Evolutionary conservation across 2,113 vertebrate species (phyloP), one percentile per base, ranked within the genome.

Genomic region (Serinus canaria): DNA sequence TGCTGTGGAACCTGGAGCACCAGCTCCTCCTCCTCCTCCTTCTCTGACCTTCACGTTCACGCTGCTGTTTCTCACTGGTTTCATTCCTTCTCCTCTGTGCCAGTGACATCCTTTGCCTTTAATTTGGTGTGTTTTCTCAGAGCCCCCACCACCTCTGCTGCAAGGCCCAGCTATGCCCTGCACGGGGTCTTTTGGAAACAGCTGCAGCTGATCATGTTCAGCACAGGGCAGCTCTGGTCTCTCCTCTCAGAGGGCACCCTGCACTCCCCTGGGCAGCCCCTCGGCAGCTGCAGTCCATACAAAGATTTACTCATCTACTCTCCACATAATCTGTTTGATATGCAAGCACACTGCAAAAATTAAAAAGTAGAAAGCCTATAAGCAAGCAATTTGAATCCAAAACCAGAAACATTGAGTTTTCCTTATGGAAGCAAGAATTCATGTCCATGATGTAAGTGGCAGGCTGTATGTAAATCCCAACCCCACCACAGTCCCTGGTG

Each of bases 101-200:
- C 3, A 2, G 15, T 47, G 41, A 12, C 46, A 50, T 11, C 39
- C 7, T 64, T 64, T 41, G 28, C n/a, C 33, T 37, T 85, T 46
- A 43, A 15, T 50, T 20, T 22, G 21, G 8, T 27, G 8, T 5
- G 5, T 43, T 74, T 88, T 77, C 11, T 44, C 15, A 13, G 52
- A 82, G 16, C 37, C 10, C 8, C 5, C 23, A 55, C 22, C 16
- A 25, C 14, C 5, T 13, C 16, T 13, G 6, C 44, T 37, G 41
- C 9, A 9, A n/a, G 31, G 31, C n/a, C 27, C 35, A 70, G 27
- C 25, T 4, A 1, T 53, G 47, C 21, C 27, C 18, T 44, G 7
- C 1, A 0, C 7, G 16, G 43, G 6, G 11, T 23, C 8, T 3
- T 15, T 11, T 46, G 50, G 80, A 69, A 27, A 6, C 2, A 6